These are phyloP conservation scores for Phoebastria nigripes DNA, from an alignment of 2,797 vertebrate genomes.

Conservation along the genomic window DNA sequence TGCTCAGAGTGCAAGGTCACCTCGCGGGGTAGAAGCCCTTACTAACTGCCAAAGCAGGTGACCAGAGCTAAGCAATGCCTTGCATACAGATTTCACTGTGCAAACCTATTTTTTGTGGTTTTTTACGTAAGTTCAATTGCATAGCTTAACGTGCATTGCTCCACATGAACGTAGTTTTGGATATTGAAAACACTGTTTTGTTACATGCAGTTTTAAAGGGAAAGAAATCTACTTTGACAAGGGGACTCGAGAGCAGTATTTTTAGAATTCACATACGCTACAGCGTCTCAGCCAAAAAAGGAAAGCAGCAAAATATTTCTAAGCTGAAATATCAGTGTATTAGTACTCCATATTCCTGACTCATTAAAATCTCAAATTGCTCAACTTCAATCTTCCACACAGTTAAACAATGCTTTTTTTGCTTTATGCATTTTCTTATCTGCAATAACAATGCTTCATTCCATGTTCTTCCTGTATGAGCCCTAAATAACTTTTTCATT, in stretches of 20 bases:
- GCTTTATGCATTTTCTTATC: conserved; percentile 4
- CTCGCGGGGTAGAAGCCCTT: not conserved
- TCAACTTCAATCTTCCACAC: conserved; percentile 26
- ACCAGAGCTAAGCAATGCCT: not conserved
- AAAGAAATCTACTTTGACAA: conserved; percentile 23
- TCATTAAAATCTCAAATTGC: conserved; percentile 49
- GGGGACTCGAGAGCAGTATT: not conserved
- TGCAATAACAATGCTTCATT: conserved; percentile 17
- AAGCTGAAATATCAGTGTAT: conserved; percentile 20
- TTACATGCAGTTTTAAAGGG: not conserved
- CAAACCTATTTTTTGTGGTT: not conserved
- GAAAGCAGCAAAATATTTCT: conserved; percentile 10
- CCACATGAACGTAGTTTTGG: fast-evolving
- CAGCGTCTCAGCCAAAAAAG: conserved; percentile 39
- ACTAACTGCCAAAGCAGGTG: not conserved
- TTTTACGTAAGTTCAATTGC: not conserved
- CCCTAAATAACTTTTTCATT: conserved; percentile 38
- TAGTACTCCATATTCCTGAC: conserved; percentile 20
- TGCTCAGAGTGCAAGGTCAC: fast-evolving
- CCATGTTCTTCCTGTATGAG: not conserved
- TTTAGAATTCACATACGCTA: conserved; percentile 38
- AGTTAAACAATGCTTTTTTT: conserved; percentile 35
- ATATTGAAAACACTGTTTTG: not conserved
- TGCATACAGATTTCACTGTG: not conserved
- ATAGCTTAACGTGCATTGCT: not conserved